Percentiles rank a stretch among this genome's conserved stretches.
These are phyloP conservation scores for Yoshiicerus persimilis DNA, from an alignment of 1,140 invertebrate species.

Conservation along the genomic window DNA sequence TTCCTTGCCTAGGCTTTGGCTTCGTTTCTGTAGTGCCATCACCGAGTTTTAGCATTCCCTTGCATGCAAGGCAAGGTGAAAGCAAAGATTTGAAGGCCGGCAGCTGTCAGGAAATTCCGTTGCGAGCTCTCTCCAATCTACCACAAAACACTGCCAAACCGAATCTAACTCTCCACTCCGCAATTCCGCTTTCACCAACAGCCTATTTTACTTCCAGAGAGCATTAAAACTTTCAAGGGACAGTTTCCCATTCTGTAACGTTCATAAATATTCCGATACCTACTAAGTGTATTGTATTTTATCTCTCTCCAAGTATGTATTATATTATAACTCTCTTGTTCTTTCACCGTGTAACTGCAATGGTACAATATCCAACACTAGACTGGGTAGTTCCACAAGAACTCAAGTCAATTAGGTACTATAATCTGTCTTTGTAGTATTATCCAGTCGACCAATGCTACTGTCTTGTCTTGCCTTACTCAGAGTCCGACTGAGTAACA, in stretches of 20 bases:
- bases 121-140: neutral
- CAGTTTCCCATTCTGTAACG: neutral
- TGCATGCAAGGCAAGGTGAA: neutral
- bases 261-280: neutral
- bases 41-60: neutral
- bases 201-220: neutral
- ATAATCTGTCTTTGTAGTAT: too few species aligned
- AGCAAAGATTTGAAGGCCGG: neutral
- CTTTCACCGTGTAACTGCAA: too few species aligned
- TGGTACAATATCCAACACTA: too few species aligned
- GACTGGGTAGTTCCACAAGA: too few species aligned
- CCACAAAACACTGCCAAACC: neutral
- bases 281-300: neutral
- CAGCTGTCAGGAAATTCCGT: neutral
- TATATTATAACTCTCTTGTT: too few species aligned
- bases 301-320: too few species aligned
- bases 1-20: neutral
- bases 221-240: neutral
- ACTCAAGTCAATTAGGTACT: too few species aligned
- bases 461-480: neutral
- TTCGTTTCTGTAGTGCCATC: neutral
- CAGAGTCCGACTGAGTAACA: neutral
- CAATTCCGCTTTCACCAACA: neutral
- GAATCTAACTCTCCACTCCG: neutral
- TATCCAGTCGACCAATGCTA: too few species aligned